Evolutionary conservation across 2,797 vertebrate genomes (phyloP).

Genomic region (Brotogeris chrysoptera): DNA sequence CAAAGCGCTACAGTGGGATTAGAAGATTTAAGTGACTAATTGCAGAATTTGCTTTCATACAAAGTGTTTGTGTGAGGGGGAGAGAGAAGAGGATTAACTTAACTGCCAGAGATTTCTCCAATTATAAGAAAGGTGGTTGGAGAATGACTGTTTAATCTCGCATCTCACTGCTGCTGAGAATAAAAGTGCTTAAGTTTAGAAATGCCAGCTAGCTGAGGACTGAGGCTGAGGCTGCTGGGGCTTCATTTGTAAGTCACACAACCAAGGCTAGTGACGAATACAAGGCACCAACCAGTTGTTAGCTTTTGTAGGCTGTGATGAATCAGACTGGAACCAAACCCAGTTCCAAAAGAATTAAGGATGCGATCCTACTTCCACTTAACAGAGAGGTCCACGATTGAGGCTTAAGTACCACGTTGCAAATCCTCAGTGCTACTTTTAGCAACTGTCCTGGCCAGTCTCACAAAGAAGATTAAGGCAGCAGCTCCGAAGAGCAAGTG

Average conservation of each 20-base stretch:
- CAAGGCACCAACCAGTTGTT: neutral
- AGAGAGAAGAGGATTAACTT: slow-evolving; percentile 47
- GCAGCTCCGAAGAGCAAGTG: neutral
- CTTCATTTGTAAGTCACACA: neutral
- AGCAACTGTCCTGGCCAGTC: neutral
- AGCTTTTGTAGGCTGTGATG: neutral
- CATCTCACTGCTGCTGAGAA: slow-evolving; percentile 37
- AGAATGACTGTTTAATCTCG: slow-evolving; percentile 21
- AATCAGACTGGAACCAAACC: neutral
- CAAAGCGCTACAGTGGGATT: neutral
- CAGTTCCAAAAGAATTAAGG: neutral
- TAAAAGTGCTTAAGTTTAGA: neutral
- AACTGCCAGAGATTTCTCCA: slow-evolving; percentile 48
- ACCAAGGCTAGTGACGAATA: neutral
- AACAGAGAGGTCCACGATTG: neutral
- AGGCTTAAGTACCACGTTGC: neutral
- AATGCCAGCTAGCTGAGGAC: neutral
- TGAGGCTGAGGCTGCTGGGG: neutral
- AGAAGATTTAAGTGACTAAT: slow-evolving; percentile 25
- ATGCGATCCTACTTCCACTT: neutral
- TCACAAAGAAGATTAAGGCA: fast-evolving
- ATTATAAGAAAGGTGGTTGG: slow-evolving; percentile 29
- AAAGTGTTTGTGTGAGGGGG: neutral
- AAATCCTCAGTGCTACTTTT: neutral
- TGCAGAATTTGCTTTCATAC: slow-evolving; percentile 42